These are phyloP conservation scores for Platygyra sinensis DNA, from an alignment of 64 coral and sea anemone species.

Conservation along the genomic window DNA sequence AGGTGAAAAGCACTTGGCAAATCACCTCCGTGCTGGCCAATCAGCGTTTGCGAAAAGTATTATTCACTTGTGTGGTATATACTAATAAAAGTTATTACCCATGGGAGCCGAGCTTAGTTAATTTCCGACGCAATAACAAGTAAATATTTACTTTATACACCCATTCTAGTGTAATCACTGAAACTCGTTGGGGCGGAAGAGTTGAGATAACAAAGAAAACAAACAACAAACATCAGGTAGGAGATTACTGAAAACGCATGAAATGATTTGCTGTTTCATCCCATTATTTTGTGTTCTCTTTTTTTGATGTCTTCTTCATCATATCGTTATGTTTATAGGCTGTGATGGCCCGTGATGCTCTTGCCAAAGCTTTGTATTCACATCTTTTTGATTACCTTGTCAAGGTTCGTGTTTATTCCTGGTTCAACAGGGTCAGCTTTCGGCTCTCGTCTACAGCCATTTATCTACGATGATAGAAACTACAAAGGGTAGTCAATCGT, in stretches of 20 bases:
- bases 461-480: too few relatives aligned
- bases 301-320: neutral
- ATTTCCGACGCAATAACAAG: neutral
- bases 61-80: too few relatives aligned
- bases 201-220: constrained; percentile 91
- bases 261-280: neutral
- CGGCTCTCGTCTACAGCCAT: too few relatives aligned
- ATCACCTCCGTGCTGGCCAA: too few relatives aligned
- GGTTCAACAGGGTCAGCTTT: too few relatives aligned
- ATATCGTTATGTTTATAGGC: constrained; percentile 44
- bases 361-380: constrained; percentile 82
- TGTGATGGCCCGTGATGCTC: constrained; percentile 59
- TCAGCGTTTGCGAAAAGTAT: too few relatives aligned
- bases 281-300: neutral
- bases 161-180: constrained; percentile 35
- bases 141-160: neutral
- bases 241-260: neutral
- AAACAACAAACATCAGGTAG: constrained; percentile 75
- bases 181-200: constrained; percentile 80
- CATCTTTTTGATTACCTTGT: constrained; percentile 86
- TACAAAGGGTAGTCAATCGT: too few relatives aligned
- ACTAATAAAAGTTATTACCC: too few relatives aligned
- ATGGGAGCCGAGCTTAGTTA: neutral
- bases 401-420: constrained; percentile 36
- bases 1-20: too few relatives aligned